Conservation (phyloP, 2,888 invertebrate genomes). For the Pomacea canaliculata region DNA sequence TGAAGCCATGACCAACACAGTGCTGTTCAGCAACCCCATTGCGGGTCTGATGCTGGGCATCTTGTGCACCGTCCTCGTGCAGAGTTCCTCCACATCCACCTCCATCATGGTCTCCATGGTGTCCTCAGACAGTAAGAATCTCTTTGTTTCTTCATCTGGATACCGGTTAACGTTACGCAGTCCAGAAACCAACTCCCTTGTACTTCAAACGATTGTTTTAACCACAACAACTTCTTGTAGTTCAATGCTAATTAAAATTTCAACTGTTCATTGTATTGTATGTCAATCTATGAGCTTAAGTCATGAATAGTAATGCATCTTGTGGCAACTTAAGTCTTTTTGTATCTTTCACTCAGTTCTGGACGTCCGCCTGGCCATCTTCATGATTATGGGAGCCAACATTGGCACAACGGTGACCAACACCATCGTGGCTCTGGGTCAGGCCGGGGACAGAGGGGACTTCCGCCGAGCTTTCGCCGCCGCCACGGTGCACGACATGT, state of each 20-base stretch:
- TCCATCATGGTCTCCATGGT: slow-evolving; percentile 45
- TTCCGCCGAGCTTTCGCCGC: slow-evolving; percentile 68
- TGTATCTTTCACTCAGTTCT: neutral
- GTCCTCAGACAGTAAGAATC: slow-evolving; percentile 34
- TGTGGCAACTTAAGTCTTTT: no score
- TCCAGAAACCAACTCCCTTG: no score
- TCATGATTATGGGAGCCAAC: slow-evolving; percentile 15
- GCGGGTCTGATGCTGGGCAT: slow-evolving; percentile 20
- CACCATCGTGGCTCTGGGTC: slow-evolving; percentile 71
- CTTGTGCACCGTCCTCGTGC: slow-evolving; percentile 27
- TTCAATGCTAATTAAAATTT: no score
- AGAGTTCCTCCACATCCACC: slow-evolving; percentile 44
- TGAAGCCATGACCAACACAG: slow-evolving; percentile 19
- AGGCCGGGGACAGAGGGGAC: slow-evolving; percentile 63
- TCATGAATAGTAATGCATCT: no score
- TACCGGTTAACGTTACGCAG: no score
- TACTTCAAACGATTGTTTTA: no score
- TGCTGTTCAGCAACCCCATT: slow-evolving; percentile 20
- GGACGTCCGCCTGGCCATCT: slow-evolving; percentile 4
- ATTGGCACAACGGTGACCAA: slow-evolving; percentile 51
- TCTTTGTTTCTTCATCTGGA: no score
- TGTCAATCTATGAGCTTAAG: no score
- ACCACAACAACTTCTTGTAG: no score
- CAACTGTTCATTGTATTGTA: no score
- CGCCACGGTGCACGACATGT: slow-evolving; percentile 73